A percentile compares a stretch with the other conserved stretches of the same genome.
Conservation (phyloP, 2,797 vertebrate species). For the Hafferia zeledoni region DNA sequence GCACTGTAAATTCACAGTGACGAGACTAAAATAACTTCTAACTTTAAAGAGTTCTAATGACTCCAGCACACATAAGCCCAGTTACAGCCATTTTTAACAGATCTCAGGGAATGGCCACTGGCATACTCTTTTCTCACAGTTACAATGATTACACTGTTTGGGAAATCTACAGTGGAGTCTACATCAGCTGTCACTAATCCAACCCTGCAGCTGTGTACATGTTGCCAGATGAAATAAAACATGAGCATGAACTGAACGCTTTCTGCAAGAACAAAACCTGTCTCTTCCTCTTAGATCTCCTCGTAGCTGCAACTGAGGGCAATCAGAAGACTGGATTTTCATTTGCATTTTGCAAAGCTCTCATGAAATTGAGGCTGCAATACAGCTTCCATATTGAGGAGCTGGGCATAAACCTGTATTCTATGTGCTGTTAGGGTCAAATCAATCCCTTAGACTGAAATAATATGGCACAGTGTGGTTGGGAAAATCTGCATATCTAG, state of each 20-base stretch:
- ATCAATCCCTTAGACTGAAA: background rate
- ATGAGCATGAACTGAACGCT: background rate
- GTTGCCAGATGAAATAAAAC: constrained; percentile 16
- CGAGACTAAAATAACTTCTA: background rate
- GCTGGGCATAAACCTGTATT: background rate
- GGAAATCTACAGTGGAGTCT: background rate
- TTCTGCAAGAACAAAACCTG: background rate
- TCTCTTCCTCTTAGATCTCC: background rate
- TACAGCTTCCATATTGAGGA: background rate
- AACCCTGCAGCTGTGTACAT: background rate
- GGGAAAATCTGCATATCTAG: background rate
- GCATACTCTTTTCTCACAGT: background rate
- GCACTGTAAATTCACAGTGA: background rate
- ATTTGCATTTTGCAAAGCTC: background rate
- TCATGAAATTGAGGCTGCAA: constrained; percentile 7
- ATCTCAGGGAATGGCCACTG: background rate
- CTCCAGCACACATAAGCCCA: background rate
- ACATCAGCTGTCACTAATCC: background rate
- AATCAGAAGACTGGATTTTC: background rate
- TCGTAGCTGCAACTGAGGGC: background rate
- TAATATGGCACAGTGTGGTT: background rate
- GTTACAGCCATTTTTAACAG: background rate
- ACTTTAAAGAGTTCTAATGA: background rate
- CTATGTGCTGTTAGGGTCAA: background rate
- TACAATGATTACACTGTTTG: background rate